Conservation (phyloP, 2,797 vertebrate genomes). For the Steatocranus sp. region DNA sequence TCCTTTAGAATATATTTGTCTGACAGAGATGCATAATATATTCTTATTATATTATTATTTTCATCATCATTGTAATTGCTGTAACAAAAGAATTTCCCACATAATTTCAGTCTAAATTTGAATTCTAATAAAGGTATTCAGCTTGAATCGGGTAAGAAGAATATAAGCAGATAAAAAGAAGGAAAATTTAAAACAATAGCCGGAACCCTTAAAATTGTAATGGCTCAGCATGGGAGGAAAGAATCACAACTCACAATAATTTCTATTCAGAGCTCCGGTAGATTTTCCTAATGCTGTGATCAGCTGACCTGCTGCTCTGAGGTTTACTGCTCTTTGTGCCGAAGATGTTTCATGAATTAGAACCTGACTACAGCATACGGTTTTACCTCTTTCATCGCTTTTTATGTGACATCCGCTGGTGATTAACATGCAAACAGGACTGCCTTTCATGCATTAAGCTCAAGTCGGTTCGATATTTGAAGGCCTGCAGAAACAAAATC, state of each 20-base stretch:
- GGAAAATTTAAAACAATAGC: not conserved
- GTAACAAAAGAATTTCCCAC: not conserved
- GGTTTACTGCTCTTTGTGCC: not conserved
- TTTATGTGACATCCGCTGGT: not conserved
- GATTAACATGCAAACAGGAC: not conserved
- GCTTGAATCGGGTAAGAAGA: not conserved
- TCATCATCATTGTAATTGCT: not conserved
- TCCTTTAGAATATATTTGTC: not conserved
- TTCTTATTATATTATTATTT: not conserved
- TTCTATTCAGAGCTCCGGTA: not conserved
- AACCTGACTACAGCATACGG: not conserved
- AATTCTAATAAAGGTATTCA: not conserved
- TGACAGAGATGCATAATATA: fast-evolving
- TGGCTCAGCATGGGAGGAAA: not conserved
- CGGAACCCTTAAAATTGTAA: not conserved
- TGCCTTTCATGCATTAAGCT: not conserved
- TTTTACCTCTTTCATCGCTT: not conserved
- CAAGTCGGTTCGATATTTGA: not conserved
- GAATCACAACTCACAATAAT: not conserved
- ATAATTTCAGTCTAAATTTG: not conserved
- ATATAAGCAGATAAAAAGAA: not conserved
- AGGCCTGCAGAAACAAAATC: not conserved
- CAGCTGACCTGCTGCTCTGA: not conserved
- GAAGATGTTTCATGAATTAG: not conserved
- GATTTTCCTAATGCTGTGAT: not conserved